A percentile compares a stretch with the other conserved stretches of the same genome.
Evolutionary conservation across 2,113 vertebrate genomes (phyloP).

Genomic region (Oxygymnocypris stewartii): DNA sequence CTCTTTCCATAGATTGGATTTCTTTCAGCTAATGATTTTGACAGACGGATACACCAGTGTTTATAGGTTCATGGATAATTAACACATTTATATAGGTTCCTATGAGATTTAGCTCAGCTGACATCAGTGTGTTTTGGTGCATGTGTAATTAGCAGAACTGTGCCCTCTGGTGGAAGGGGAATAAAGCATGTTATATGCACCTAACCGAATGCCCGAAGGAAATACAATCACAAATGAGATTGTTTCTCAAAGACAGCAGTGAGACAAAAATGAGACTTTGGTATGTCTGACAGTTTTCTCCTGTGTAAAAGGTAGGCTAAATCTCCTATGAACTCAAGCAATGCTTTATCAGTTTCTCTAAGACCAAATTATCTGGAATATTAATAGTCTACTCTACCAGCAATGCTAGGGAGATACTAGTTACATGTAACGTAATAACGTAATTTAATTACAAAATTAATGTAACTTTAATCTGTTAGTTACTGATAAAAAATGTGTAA

Average conservation of each 20-base stretch:
- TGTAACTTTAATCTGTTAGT: no score
- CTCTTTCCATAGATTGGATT: neutral
- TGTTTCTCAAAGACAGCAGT: neutral
- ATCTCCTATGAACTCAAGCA: neutral
- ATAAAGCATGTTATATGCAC: conserved; percentile 67
- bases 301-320: neutral
- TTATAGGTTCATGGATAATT: conserved; percentile 9
- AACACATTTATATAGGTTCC: neutral
- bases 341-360: neutral
- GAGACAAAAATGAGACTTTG: neutral
- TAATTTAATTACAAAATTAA: no score
- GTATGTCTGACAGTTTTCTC: neutral
- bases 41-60: neutral
- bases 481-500: no score
- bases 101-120: conserved; percentile 15
- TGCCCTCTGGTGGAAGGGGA: conserved; percentile 75
- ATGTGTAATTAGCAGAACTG: conserved; percentile 48
- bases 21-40: conserved; percentile 14
- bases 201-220: neutral
- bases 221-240: neutral
- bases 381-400: no score
- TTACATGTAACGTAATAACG: no score
- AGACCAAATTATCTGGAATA: neutral
- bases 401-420: no score
- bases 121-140: neutral